Percentiles rank a stretch among this genome's conserved stretches.
These are phyloP conservation scores for Andricus curvator DNA, from an alignment of 2,888 invertebrate genomes.

Conservation along the genomic window DNA sequence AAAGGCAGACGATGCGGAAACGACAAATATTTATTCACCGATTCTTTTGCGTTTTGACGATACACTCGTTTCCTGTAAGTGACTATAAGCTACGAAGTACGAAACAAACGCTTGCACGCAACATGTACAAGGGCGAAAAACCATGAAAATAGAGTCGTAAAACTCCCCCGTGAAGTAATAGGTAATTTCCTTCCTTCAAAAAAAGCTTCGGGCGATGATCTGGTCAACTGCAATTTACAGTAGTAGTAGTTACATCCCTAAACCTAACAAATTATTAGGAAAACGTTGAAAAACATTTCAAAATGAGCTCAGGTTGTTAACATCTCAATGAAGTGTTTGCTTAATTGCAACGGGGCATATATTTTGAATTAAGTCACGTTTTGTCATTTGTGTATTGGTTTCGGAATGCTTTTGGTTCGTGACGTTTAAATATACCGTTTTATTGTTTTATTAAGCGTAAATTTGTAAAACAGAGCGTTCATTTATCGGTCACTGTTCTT, in stretches of 20 bases:
- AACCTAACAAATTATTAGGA: background rate
- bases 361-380: slow-evolving; percentile 2
- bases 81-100: slow-evolving; percentile 24
- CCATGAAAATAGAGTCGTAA: slow-evolving; percentile 30
- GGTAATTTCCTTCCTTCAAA: slow-evolving; percentile 36
- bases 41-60: slow-evolving; percentile 2
- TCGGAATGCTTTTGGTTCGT: background rate
- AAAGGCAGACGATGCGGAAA: background rate
- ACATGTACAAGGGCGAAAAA: slow-evolving; percentile 28
- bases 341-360: background rate
- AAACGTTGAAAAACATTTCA: background rate
- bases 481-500: slow-evolving; percentile 35
- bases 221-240: background rate
- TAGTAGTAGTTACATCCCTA: background rate
- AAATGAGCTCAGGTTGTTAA: background rate
- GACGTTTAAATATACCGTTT: slow-evolving; percentile 8
- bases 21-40: slow-evolving; percentile 3
- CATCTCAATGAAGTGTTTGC: background rate
- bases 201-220: slow-evolving; percentile 21
- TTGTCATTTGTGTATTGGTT: background rate
- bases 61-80: slow-evolving; percentile 10
- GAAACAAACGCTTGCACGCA: slow-evolving; percentile 30
- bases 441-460: slow-evolving; percentile 14
- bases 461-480: slow-evolving; percentile 29
- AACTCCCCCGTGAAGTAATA: slow-evolving; percentile 30